Conservation (phyloP, 2,888 invertebrate genomes). For the Drosophila mimetica region DNA sequence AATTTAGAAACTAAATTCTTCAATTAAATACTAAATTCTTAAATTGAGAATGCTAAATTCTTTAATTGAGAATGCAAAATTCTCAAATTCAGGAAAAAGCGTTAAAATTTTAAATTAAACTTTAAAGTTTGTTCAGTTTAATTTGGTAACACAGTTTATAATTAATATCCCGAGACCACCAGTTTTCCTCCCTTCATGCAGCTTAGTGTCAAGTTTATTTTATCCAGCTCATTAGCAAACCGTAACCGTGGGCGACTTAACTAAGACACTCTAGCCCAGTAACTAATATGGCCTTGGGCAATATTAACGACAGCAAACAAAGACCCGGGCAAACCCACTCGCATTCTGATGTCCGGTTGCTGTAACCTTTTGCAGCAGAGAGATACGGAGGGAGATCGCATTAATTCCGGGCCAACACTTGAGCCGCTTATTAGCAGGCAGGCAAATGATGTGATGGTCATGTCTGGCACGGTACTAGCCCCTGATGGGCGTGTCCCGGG, state of each 20-base stretch:
- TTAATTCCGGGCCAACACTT: conserved; percentile 75
- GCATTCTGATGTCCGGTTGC: conserved; percentile 50
- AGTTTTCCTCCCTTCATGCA: neutral
- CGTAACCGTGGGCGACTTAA: conserved; percentile 37
- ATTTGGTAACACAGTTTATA: neutral
- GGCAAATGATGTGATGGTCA: conserved; percentile 61
- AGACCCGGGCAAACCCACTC: conserved; percentile 6
- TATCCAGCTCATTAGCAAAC: conserved; percentile 47
- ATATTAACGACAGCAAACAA: conserved; percentile 41
- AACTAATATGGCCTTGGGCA: conserved; percentile 33
- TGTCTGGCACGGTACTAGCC: conserved; percentile 33
- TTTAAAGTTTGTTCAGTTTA: too few relatives aligned
- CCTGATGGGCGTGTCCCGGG: conserved; percentile 44
- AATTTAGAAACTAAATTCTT: too few relatives aligned
- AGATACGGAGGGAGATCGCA: conserved; percentile 43
- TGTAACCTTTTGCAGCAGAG: conserved; percentile 49
- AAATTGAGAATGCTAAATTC: too few relatives aligned
- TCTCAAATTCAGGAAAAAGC: too few relatives aligned
- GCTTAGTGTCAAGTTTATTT: conserved; percentile 19
- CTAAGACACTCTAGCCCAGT: conserved; percentile 38
- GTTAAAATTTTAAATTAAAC: too few relatives aligned
- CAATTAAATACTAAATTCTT: too few relatives aligned
- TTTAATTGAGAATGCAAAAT: too few relatives aligned
- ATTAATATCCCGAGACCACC: neutral
- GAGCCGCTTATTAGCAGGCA: conserved; percentile 72